phyloP scores from a whole-genome alignment of 2,888 invertebrate species.

The Dicyrtoma fusca region DNA sequence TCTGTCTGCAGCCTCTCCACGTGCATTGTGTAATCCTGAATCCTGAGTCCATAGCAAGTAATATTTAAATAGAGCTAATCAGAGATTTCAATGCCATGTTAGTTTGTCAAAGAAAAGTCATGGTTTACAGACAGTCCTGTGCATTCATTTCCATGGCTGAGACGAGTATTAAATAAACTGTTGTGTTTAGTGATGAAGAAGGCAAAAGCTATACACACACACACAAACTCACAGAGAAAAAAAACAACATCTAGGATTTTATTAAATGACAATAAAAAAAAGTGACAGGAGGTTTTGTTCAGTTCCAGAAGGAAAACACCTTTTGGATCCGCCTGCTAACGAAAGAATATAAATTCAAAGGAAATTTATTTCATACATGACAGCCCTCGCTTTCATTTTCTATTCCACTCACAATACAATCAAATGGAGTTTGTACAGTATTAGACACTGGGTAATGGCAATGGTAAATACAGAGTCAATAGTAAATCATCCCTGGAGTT shows the following conservation, averaged over 20 bases:
- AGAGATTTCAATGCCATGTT: conserved; percentile 25
- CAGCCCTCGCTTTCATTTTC: conserved; percentile 8
- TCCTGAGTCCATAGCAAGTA: neutral
- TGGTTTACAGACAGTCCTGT: no score
- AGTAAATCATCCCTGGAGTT: no score
- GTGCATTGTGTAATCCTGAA: conserved; percentile 6
- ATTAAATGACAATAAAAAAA: conserved; percentile 25
- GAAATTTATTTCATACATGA: neutral
- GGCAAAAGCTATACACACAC: neutral
- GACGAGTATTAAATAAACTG: neutral
- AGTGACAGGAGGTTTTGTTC: conserved; percentile 25
- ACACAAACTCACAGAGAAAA: neutral
- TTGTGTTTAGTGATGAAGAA: neutral
- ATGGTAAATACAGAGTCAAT: no score
- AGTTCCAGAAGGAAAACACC: conserved; percentile 11
- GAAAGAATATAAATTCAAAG: neutral
- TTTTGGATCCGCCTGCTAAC: conserved; percentile 13
- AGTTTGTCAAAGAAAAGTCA: conserved; percentile 16
- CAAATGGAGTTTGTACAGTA: neutral
- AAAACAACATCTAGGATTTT: conserved; percentile 19
- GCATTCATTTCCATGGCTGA: conserved; percentile 1
- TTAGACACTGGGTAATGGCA: no score
- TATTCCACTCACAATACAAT: neutral
- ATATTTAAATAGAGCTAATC: conserved; percentile 33
- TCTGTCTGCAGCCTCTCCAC: neutral